Evolutionary conservation across 2,888 invertebrate genomes (phyloP).

Genomic region (Epistrophe grossulariae): DNA sequence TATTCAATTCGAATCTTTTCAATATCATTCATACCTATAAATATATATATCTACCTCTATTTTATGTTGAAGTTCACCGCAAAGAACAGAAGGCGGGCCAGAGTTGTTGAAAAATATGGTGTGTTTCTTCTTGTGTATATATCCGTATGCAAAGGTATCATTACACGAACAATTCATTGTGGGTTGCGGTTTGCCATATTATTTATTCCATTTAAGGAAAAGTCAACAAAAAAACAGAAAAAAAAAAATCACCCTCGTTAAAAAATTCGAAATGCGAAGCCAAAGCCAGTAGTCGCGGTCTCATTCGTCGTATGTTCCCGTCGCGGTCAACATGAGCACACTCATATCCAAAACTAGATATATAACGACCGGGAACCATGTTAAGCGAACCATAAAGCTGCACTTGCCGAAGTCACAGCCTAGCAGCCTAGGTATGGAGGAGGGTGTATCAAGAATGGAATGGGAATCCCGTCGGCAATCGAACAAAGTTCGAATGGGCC

Average conservation of each 20-base stretch:
- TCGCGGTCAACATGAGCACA: constrained; percentile 21
- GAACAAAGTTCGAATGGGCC: constrained; percentile 50
- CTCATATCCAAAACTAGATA: constrained; percentile 16
- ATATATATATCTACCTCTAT: too few relatives aligned
- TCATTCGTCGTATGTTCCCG: constrained; percentile 25
- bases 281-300: constrained; percentile 53
- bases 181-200: constrained; percentile 76
- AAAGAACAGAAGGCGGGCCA: constrained; percentile 54
- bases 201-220: constrained; percentile 73
- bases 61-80: constrained; percentile 19
- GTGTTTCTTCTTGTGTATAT: constrained; percentile 33
- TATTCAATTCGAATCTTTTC: constrained; percentile 39
- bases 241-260: constrained; percentile 74
- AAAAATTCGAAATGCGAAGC: constrained; percentile 54
- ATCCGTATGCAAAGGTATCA: constrained; percentile 53
- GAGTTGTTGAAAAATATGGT: constrained; percentile 44
- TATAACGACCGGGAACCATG: constrained; percentile 48
- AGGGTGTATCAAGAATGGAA: constrained; percentile 26
- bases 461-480: constrained; percentile 60
- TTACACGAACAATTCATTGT: constrained; percentile 74
- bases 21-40: constrained; percentile 20
- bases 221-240: constrained; percentile 53
- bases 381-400: constrained; percentile 60
- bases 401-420: constrained; percentile 49
- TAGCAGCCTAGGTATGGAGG: not conserved